Conservation (phyloP, 2,113 vertebrate genomes). For the Plecturocebus donacophilus region DNA sequence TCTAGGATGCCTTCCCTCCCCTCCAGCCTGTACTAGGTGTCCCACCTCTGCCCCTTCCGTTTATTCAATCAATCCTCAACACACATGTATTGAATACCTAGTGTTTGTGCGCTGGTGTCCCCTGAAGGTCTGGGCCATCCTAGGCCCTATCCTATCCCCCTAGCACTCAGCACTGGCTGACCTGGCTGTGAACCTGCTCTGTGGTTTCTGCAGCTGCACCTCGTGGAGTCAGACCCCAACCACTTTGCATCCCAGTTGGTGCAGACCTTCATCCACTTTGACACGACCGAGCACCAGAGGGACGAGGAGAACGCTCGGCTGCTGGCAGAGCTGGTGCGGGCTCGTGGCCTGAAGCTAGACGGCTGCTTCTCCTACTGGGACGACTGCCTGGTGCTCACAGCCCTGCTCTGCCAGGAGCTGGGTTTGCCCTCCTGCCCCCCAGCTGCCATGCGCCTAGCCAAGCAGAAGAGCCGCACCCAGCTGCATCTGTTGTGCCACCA, state of each 20-base stretch:
- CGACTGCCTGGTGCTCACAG: constrained; percentile 88
- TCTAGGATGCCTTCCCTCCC: not conserved
- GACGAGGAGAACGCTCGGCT: constrained; percentile 85
- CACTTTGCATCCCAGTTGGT: constrained; percentile 89
- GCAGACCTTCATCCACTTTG: constrained; percentile 87
- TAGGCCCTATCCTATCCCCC: not conserved
- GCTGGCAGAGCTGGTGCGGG: constrained; percentile 81
- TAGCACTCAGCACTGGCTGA: not conserved
- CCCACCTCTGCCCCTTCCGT: not conserved
- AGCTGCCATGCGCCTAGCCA: constrained; percentile 84
- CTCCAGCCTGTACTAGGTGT: not conserved
- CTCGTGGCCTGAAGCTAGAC: constrained; percentile 81
- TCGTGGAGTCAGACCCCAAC: constrained; percentile 88
- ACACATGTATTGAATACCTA: not conserved
- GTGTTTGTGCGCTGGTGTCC: not conserved
- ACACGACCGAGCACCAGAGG: constrained; percentile 85
- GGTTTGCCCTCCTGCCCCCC: constrained; percentile 83
- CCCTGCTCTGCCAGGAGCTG: constrained; percentile 84
- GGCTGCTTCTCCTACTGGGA: constrained; percentile 91
- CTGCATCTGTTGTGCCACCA: constrained; percentile 79
- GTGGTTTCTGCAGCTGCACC: constrained; percentile 84
- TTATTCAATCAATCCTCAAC: not conserved
- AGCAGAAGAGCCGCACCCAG: constrained; percentile 89
- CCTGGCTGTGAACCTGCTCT: not conserved
- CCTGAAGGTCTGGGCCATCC: not conserved